These are phyloP conservation scores for Leptogaster cylindrica DNA, from an alignment of 2,888 invertebrate species.

Conservation along the genomic window DNA sequence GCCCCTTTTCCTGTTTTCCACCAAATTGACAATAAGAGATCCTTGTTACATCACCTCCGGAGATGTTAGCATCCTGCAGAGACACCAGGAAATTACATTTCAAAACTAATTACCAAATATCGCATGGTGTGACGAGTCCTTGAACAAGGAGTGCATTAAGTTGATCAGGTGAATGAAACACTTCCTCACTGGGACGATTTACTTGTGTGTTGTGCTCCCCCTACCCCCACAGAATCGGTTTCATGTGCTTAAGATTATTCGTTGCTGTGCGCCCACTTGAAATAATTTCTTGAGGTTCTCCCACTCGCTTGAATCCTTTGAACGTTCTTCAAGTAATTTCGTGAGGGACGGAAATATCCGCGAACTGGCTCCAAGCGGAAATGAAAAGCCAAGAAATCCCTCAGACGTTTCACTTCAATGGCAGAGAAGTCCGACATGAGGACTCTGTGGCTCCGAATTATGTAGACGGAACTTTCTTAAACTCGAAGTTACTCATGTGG, in stretches of 20 bases:
- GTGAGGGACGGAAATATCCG: neutral
- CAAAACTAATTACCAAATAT: conserved; percentile 23
- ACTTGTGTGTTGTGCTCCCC: neutral
- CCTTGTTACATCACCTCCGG: neutral
- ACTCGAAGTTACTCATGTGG: neutral
- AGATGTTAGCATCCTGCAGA: neutral
- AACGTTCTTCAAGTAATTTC: conserved; percentile 13
- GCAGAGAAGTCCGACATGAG: neutral
- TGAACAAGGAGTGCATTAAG: neutral
- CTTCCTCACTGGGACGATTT: too few species aligned
- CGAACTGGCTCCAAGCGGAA: conserved; percentile 3
- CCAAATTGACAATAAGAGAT: neutral
- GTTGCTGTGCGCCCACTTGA: conserved; percentile 27
- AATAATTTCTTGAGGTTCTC: conserved; percentile 25
- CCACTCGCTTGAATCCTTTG: conserved; percentile 20
- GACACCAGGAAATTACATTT: conserved; percentile 31
- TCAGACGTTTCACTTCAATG: neutral
- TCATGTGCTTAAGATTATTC: neutral
- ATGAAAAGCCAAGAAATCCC: neutral
- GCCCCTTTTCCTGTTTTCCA: conserved; percentile 2
- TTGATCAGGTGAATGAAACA: neutral
- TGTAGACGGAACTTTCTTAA: conserved; percentile 10
- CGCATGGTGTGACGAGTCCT: neutral
- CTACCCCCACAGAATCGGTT: neutral
- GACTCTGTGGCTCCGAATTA: neutral